Percentiles rank a stretch among this genome's conserved stretches.
These are phyloP conservation scores for Oeneis ivallda DNA, from an alignment of 2,888 invertebrate genomes.

Conservation along the genomic window DNA sequence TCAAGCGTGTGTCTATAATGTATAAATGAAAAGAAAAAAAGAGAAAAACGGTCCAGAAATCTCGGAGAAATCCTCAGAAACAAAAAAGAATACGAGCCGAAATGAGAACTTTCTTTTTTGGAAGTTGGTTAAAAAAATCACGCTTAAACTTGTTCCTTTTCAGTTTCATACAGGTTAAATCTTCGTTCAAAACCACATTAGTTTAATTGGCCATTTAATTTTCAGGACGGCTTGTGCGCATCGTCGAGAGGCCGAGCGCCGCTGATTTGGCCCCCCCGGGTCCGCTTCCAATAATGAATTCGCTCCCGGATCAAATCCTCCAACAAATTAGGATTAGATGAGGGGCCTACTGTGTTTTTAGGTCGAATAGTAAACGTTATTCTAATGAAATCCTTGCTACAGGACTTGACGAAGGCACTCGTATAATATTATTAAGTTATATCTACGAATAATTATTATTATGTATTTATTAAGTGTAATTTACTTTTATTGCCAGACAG, in stretches of 20 bases:
- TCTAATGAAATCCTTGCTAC: constrained; percentile 54
- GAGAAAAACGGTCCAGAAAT: too few relatives aligned
- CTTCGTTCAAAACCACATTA: constrained; percentile 20
- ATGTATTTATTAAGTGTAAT: too few relatives aligned
- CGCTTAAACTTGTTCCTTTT: background rate
- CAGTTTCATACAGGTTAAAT: background rate
- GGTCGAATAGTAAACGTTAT: constrained; percentile 59
- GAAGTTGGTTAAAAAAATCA: background rate
- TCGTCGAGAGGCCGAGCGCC: constrained; percentile 27
- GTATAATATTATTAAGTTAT: background rate
- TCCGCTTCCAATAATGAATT: constrained; percentile 55
- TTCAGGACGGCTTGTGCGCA: constrained; percentile 33
- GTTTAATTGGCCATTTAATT: constrained; percentile 30
- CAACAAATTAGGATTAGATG: constrained; percentile 70
- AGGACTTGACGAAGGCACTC: background rate
- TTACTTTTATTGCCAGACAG: too few relatives aligned
- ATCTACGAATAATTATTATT: too few relatives aligned
- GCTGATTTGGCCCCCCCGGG: constrained; percentile 34
- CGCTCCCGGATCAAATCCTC: constrained; percentile 60
- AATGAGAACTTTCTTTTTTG: too few relatives aligned
- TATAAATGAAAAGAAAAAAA: background rate
- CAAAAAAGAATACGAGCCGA: too few relatives aligned
- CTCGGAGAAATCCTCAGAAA: too few relatives aligned
- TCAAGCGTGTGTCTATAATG: too few relatives aligned
- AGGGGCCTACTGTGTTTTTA: constrained; percentile 62